Conservation (phyloP, 2,888 invertebrate species). For the Clivina fossor region DNA sequence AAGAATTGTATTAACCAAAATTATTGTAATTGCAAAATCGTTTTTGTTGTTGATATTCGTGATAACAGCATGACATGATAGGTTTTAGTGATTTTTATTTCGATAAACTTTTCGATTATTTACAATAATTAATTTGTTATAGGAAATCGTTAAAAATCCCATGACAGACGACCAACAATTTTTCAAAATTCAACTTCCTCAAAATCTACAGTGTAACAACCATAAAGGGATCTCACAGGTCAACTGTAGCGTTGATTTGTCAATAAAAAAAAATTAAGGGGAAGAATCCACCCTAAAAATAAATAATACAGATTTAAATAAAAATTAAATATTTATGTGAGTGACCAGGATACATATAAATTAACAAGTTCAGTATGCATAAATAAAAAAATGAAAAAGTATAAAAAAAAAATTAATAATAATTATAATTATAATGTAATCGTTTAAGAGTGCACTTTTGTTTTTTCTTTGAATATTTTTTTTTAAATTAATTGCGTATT, state of each 20-base stretch:
- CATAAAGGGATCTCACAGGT: not conserved
- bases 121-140: no score
- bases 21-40: no score
- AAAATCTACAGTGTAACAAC: constrained; percentile 11
- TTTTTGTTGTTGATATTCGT: no score
- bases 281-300: constrained; percentile 21
- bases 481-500: constrained; percentile 3
- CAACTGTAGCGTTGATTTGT: constrained; percentile 20
- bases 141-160: constrained; percentile 29
- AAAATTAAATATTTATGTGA: constrained; percentile 30
- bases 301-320: not conserved
- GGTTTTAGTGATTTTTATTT: no score
- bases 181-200: not conserved
- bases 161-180: constrained; percentile 17
- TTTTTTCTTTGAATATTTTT: constrained; percentile 16
- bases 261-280: not conserved
- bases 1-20: no score
- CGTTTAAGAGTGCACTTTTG: constrained; percentile 31
- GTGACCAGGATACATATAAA: constrained; percentile 26
- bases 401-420: constrained; percentile 24
- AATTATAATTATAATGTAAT: constrained; percentile 29
- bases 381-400: constrained; percentile 21
- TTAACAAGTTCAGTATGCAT: constrained; percentile 28
- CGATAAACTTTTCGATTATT: no score
- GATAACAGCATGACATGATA: no score